Base-by-base conservation (phyloP, 2,113 vertebrate genomes). In the Oxyruncus cristatus region DNA sequence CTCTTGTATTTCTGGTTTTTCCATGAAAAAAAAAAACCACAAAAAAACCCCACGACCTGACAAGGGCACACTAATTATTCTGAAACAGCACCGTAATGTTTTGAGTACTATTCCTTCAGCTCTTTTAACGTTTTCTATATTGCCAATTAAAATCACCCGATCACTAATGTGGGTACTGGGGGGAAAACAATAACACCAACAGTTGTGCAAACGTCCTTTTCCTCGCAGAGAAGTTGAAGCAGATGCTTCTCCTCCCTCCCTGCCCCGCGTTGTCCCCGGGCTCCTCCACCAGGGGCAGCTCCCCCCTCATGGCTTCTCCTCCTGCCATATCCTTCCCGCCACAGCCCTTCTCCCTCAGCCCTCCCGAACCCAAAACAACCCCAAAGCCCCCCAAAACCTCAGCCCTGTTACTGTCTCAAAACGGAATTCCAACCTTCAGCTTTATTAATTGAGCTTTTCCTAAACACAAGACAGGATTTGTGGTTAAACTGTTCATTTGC, bases 141-240 rank as follows among this genome's bases (percentile, higher is more conserved):
- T 23, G 27, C 7, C 9, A 37, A 10, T 56, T 49, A 79, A 50
- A 12, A 24, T 11, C 26, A 73, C 50, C 20, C 12, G 15, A 81
- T 28, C 10, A 11, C 16, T 23, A 18, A 15, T 14, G 26, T n/a
- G 22, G 32, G 33, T n/a, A 35, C 9, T 11, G 10, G 27, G 21
- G 5, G 4, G 16, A 2, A 12, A 15, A 11, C 3, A 2, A 9
- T 1, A 26, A 12, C 13, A 19, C 7, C 4, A 35, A 13, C 3
- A 58, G 2, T 2, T 19, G 16, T 1, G 1, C 5, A 46, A 59
- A 65, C 1, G 17, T 8, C 8, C 1, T 55, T 49, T 63, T 20
- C 18, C 9, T 49, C 26, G 49, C 49, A 49, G 23, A 26, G 14
- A 28, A 71, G 8, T 32, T 4, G 11, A 20, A 56, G 2, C 22